Percentiles rank a stretch among this genome's conserved stretches.
Evolutionary conservation across 2,113 vertebrate genomes (phyloP).

Genomic region (Lutjanus erythropterus): DNA sequence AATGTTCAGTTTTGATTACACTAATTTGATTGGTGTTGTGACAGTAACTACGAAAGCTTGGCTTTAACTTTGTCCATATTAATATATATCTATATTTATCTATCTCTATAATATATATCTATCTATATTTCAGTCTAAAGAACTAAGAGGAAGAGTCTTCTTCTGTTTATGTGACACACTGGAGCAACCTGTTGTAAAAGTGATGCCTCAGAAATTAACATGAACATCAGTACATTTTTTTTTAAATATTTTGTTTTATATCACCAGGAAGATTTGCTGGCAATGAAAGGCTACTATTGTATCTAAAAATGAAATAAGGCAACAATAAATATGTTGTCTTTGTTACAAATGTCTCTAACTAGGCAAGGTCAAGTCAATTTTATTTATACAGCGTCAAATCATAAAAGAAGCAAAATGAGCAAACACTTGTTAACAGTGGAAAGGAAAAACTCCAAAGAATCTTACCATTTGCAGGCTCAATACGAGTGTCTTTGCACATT

Average conservation of each 20-base stretch:
- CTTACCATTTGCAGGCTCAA: constrained; percentile 97
- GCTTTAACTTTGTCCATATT: too few relatives aligned
- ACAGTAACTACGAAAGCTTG: too few relatives aligned
- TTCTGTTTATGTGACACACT: background rate
- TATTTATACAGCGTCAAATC: too few relatives aligned
- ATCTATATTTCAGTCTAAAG: background rate
- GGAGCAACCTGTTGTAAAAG: background rate
- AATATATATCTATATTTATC: too few relatives aligned
- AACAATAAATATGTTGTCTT: background rate
- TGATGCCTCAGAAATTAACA: background rate
- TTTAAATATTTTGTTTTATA: background rate
- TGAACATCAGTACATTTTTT: background rate
- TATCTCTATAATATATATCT: too few relatives aligned
- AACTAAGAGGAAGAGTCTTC: too few relatives aligned
- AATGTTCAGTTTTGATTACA: too few relatives aligned
- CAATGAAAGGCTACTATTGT: background rate
- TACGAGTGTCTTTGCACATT: constrained; percentile 97
- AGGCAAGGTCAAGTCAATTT: too few relatives aligned
- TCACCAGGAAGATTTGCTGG: background rate
- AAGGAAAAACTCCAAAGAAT: too few relatives aligned
- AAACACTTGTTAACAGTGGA: too few relatives aligned
- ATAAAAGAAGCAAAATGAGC: too few relatives aligned
- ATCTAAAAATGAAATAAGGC: background rate
- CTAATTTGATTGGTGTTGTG: too few relatives aligned
- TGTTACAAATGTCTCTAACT: background rate